Evolutionary conservation across 1,140 invertebrate species (phyloP).

Genomic region (Bombus polaris): DNA sequence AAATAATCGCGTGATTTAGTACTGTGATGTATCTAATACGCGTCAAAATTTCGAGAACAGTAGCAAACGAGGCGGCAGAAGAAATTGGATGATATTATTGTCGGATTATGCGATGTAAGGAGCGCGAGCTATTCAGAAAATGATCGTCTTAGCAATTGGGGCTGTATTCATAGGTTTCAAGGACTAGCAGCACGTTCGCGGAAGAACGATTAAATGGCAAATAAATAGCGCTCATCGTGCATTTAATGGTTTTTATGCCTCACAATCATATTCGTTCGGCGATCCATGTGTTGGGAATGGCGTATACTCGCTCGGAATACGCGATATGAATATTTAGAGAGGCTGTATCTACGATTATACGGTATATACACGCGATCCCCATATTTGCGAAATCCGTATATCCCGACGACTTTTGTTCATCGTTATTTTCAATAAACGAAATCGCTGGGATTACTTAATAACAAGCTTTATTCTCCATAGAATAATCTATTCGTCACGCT

Average conservation of each 20-base stretch:
- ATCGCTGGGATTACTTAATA: neutral
- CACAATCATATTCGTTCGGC: slow-evolving; percentile 58
- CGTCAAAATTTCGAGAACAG: neutral
- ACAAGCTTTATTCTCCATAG: neutral
- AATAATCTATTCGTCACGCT: neutral
- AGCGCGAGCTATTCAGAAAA: neutral
- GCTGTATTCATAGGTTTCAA: slow-evolving; percentile 14
- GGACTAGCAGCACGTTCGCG: slow-evolving; percentile 37
- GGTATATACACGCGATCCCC: slow-evolving; percentile 12
- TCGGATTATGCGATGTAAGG: neutral
- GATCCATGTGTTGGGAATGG: slow-evolving; percentile 53
- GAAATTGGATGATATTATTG: neutral
- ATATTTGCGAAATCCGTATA: slow-evolving; percentile 21
- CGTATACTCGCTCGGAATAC: slow-evolving; percentile 44
- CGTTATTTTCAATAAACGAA: neutral
- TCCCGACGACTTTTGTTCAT: neutral
- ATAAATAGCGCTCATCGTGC: slow-evolving; percentile 59
- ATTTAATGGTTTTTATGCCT: slow-evolving; percentile 63
- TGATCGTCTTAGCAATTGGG: slow-evolving; percentile 3
- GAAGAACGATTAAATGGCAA: slow-evolving; percentile 59
- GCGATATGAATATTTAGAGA: slow-evolving; percentile 67
- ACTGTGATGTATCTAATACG: too few relatives aligned
- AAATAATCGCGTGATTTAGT: too few relatives aligned
- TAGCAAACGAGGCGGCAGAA: neutral
- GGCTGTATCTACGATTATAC: slow-evolving; percentile 45